Evolutionary conservation across 1,140 invertebrate species (phyloP).

Genomic region (Pseudomyrmex gracilis): DNA sequence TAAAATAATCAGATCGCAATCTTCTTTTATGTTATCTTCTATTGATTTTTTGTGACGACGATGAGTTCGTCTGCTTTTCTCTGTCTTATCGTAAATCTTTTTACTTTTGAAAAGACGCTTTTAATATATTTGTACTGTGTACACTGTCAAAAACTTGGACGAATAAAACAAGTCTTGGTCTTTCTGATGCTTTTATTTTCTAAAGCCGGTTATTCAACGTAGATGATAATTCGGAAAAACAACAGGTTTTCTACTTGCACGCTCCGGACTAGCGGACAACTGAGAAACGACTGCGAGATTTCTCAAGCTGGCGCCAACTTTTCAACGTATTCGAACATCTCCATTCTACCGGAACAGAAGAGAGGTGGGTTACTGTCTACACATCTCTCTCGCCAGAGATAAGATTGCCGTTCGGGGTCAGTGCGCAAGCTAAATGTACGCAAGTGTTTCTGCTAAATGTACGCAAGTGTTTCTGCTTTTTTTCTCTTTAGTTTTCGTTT

Average conservation of each 20-base stretch:
- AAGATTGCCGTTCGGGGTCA: conserved; percentile 26
- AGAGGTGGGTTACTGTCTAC: conserved; percentile 23
- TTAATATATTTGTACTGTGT: too few relatives aligned
- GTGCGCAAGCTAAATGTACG: not conserved
- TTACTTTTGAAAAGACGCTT: too few relatives aligned
- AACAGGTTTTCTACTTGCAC: not conserved
- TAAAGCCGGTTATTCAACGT: not conserved
- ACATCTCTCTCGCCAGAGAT: conserved; percentile 1
- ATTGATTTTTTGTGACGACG: not conserved
- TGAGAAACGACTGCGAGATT: conserved; percentile 60
- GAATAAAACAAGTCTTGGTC: not conserved
- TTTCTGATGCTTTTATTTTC: not conserved
- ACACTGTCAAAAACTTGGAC: too few relatives aligned
- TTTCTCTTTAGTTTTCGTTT: not conserved
- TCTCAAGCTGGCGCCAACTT: conserved; percentile 49
- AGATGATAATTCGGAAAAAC: conserved; percentile 2
- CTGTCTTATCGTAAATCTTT: too few relatives aligned
- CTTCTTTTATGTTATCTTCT: not conserved
- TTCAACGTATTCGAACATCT: conserved; percentile 25
- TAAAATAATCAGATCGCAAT: not conserved
- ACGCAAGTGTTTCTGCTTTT: not conserved
- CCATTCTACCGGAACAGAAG: conserved; percentile 29
- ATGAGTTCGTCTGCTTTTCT: too few relatives aligned
- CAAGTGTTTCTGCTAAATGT: not conserved
- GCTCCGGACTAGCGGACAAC: conserved; percentile 47